Evolutionary conservation across 2,888 invertebrate species (phyloP).

Genomic region (Augochlorella aurata): DNA sequence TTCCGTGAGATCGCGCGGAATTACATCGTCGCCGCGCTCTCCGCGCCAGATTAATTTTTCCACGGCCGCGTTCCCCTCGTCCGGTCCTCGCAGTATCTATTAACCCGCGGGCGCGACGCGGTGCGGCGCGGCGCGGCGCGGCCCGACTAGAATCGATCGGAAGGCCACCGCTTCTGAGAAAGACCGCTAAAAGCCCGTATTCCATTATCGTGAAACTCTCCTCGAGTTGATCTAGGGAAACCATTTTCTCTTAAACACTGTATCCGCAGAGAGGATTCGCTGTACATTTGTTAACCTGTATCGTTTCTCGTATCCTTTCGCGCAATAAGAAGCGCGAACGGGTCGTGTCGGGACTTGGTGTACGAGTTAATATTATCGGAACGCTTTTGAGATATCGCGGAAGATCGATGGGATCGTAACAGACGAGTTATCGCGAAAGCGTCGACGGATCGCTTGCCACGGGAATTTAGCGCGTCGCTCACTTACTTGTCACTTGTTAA

Average conservation of each 20-base stretch:
- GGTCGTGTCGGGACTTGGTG: neutral
- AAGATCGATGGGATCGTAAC: neutral
- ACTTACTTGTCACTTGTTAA: neutral
- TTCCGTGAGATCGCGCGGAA: slow-evolving; percentile 58
- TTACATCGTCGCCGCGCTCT: slow-evolving; percentile 47
- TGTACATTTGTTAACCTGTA: neutral
- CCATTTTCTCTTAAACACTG: slow-evolving; percentile 15
- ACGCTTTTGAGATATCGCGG: neutral
- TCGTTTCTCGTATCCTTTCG: neutral
- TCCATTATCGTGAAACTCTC: neutral
- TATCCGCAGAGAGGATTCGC: neutral
- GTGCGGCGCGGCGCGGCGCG: too few relatives aligned
- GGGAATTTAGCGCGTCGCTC: neutral
- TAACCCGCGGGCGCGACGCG: neutral
- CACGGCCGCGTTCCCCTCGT: neutral
- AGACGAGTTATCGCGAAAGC: neutral
- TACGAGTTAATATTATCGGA: neutral
- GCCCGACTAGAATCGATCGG: slow-evolving; percentile 9
- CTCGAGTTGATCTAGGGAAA: neutral
- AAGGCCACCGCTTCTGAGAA: neutral
- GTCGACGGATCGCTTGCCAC: too few relatives aligned
- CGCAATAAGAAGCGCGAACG: neutral
- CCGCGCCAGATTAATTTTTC: slow-evolving; percentile 59
- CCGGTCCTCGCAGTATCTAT: slow-evolving; percentile 1
- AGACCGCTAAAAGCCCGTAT: neutral